phyloP scores from a whole-genome alignment of 2,113 vertebrate genomes.

The Crotophaga sulcirostris region DNA sequence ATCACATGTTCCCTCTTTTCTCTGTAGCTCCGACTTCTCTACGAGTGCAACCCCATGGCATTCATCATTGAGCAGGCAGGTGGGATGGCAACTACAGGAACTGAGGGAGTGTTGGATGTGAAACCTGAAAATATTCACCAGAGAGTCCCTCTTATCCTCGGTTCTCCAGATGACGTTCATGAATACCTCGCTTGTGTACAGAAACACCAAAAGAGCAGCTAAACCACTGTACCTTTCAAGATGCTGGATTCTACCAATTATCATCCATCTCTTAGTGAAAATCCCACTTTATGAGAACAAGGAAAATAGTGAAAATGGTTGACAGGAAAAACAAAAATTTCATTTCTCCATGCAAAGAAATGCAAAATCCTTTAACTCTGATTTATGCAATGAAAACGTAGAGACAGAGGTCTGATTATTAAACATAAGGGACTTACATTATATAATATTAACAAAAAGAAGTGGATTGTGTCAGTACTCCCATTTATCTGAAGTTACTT shows the following conservation, averaged over 20 bases:
- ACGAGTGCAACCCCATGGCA: slow-evolving; percentile 97
- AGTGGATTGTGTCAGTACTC: not conserved
- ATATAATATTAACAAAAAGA: not conserved
- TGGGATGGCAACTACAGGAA: slow-evolving; percentile 90
- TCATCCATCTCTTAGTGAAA: not conserved
- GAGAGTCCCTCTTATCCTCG: slow-evolving; percentile 88
- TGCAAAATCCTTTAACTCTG: not conserved
- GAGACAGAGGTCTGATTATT: not conserved
- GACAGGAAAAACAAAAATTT: not conserved
- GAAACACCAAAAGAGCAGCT: slow-evolving; percentile 77
- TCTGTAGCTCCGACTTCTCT: slow-evolving; percentile 89
- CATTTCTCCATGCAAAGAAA: not conserved
- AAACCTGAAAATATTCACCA: slow-evolving; percentile 90
- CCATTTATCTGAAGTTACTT: not conserved
- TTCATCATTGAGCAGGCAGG: slow-evolving; percentile 96
- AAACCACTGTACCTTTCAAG: not conserved
- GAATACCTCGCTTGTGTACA: slow-evolving; percentile 90
- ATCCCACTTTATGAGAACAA: not conserved
- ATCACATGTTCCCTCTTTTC: not conserved
- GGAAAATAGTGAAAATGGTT: not conserved
- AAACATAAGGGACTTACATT: not conserved
- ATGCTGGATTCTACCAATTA: not conserved
- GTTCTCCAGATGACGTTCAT: slow-evolving; percentile 90
- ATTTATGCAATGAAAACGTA: not conserved
- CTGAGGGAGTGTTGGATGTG: slow-evolving; percentile 86